Percentiles rank a stretch among this genome's conserved stretches.
These are phyloP conservation scores for Mormyrus hasselquistii DNA, from an alignment of 2,797 vertebrate species.

Conservation along the genomic window DNA sequence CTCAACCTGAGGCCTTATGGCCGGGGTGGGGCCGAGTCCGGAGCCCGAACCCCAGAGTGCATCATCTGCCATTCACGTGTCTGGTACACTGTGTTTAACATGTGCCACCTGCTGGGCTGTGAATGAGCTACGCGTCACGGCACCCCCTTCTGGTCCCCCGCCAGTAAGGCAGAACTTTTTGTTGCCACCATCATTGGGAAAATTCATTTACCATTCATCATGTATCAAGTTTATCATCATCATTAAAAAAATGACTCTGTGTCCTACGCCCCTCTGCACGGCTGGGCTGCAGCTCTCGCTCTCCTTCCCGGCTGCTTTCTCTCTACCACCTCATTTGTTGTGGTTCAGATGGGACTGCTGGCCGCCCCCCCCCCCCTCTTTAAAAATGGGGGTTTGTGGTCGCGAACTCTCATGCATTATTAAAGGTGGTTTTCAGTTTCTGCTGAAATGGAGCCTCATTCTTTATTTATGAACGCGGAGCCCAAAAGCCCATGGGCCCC, in stretches of 20 bases:
- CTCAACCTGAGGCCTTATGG: background rate
- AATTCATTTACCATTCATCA: background rate
- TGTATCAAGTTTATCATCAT: background rate
- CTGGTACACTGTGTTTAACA: background rate
- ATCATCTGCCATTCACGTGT: background rate
- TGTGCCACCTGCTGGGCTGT: background rate
- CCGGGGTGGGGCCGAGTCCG: too few relatives aligned
- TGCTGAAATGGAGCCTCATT: conserved; percentile 14
- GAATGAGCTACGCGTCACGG: background rate
- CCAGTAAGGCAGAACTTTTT: background rate
- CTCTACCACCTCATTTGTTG: background rate
- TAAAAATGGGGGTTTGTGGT: background rate
- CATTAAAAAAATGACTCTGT: background rate
- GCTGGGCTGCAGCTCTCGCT: background rate
- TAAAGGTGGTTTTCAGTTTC: conserved; percentile 13
- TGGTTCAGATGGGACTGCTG: conserved; percentile 5
- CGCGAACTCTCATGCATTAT: conserved; percentile 11
- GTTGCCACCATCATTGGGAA: background rate
- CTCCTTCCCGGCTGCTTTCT: background rate
- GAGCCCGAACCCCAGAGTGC: background rate
- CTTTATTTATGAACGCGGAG: conserved; percentile 13
- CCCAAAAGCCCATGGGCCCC: background rate
- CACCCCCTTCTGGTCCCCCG: background rate
- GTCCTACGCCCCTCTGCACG: background rate
- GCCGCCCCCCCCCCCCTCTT: background rate